Percentiles rank a stretch among this genome's conserved stretches.
phyloP scores from a whole-genome alignment of 2,113 vertebrate genomes.

The Ancistrus triradiatus region DNA sequence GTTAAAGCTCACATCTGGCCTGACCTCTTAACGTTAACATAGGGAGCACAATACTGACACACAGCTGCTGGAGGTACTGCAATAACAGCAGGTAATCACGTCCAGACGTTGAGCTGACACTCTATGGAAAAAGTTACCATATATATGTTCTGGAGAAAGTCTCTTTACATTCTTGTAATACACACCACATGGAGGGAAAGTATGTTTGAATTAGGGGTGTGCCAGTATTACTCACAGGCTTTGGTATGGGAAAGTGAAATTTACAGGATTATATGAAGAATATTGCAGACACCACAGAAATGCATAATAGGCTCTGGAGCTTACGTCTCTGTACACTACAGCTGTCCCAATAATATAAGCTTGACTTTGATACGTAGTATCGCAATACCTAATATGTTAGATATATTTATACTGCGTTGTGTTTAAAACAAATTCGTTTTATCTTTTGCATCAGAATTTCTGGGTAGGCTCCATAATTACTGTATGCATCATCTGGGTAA shows the following conservation, averaged over 20 bases:
- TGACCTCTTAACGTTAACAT: constrained; percentile 25
- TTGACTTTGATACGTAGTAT: too few species aligned
- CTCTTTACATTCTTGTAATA: neutral
- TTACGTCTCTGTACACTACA: too few species aligned
- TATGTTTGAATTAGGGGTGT: neutral
- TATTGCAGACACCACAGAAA: too few species aligned
- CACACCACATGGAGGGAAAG: neutral
- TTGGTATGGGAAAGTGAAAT: neutral
- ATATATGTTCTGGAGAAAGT: neutral
- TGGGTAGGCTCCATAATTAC: too few species aligned
- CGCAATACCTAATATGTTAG: too few species aligned
- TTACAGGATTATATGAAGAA: too few species aligned
- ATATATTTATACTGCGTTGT: too few species aligned
- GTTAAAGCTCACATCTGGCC: constrained; percentile 34
- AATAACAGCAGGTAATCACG: constrained; percentile 42
- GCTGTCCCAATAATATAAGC: too few species aligned
- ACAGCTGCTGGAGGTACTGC: constrained; percentile 18
- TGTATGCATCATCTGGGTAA: too few species aligned
- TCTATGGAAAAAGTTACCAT: neutral
- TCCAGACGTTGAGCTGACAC: constrained; percentile 36
- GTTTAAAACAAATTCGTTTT: too few species aligned
- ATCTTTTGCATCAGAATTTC: too few species aligned
- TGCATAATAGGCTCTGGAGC: too few species aligned
- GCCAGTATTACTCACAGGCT: neutral
- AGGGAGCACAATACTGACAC: constrained; percentile 13